Percentiles rank a stretch among this genome's conserved stretches.
phyloP scores from a whole-genome alignment of 2,888 invertebrate genomes.

The Mythimna impura region DNA sequence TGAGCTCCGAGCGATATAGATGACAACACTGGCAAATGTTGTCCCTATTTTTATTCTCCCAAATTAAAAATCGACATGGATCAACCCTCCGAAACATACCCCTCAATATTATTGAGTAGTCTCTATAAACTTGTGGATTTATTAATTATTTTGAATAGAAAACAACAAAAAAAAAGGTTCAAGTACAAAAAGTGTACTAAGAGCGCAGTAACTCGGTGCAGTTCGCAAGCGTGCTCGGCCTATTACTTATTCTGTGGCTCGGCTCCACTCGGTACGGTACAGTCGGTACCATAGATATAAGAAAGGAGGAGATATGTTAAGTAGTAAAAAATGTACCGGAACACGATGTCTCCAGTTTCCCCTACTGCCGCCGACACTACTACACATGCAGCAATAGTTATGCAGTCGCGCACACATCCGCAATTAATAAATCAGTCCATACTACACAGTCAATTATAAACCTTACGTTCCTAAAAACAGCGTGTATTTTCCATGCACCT shows the following conservation, averaged over 20 bases:
- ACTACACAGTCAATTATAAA: no score
- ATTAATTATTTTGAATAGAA: slow-evolving; percentile 7
- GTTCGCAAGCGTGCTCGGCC: slow-evolving; percentile 44
- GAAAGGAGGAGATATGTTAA: no score
- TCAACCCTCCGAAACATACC: slow-evolving; percentile 7
- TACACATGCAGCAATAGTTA: no score
- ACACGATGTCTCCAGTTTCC: no score
- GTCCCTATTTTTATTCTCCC: slow-evolving; percentile 21
- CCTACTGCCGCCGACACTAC: no score
- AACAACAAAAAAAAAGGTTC: slow-evolving; percentile 21
- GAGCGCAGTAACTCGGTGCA: slow-evolving; percentile 43
- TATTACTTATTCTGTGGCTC: no score
- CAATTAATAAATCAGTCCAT: no score
- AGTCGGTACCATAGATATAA: no score
- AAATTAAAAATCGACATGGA: slow-evolving; percentile 8
- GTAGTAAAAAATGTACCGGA: no score
- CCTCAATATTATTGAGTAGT: background rate
- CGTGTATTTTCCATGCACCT: no score
- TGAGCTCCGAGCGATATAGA: slow-evolving; percentile 33
- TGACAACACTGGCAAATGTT: slow-evolving; percentile 33
- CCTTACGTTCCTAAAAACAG: no score
- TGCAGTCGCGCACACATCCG: no score
- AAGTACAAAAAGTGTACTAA: slow-evolving; percentile 17
- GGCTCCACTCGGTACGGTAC: slow-evolving; percentile 55
- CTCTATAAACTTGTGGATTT: background rate